Percentiles rank a stretch among this genome's conserved stretches.
phyloP scores from a whole-genome alignment of 2,113 vertebrate species.

The Stigmatopora nigra region DNA sequence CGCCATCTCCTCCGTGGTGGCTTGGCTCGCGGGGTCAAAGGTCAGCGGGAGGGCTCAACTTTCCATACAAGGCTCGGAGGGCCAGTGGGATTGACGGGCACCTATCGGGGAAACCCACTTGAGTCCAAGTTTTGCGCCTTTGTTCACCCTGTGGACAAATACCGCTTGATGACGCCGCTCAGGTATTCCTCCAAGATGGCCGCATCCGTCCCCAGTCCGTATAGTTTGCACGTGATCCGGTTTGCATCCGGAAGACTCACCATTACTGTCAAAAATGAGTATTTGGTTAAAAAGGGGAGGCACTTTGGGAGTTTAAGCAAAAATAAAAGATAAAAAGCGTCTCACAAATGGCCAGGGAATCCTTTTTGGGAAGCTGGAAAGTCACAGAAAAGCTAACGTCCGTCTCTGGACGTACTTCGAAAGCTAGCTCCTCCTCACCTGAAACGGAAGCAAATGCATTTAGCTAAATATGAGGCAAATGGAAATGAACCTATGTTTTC shows the following conservation, averaged over 20 bases:
- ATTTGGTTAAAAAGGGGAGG: not conserved
- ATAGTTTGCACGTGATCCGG: slow-evolving; percentile 66
- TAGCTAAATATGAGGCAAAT: too few relatives aligned
- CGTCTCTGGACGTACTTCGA: slow-evolving; percentile 72
- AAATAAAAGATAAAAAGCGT: not conserved
- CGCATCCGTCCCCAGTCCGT: slow-evolving; percentile 47
- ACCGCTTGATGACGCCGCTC: slow-evolving; percentile 66
- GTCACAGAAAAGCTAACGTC: slow-evolving; percentile 73
- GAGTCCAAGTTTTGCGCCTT: too few relatives aligned
- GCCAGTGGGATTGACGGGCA: slow-evolving; percentile 77
- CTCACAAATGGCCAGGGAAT: slow-evolving; percentile 75
- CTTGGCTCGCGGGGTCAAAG: not conserved
- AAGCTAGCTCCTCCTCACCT: slow-evolving; percentile 61
- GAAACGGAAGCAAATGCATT: slow-evolving; percentile 44
- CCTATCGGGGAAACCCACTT: slow-evolving; percentile 39
- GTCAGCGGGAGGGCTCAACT: slow-evolving; percentile 14
- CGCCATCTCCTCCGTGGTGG: too few relatives aligned
- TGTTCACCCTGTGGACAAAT: not conserved
- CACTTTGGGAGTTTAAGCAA: not conserved
- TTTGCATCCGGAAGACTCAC: slow-evolving; percentile 62
- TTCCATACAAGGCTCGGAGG: slow-evolving; percentile 68
- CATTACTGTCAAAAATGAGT: slow-evolving; percentile 57
- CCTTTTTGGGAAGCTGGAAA: slow-evolving; percentile 61
- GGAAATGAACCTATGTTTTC: not conserved
- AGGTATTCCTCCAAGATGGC: slow-evolving; percentile 61